These are phyloP conservation scores for Toxotes chatareus DNA, from an alignment of 2,113 vertebrate species.

Conservation along the genomic window DNA sequence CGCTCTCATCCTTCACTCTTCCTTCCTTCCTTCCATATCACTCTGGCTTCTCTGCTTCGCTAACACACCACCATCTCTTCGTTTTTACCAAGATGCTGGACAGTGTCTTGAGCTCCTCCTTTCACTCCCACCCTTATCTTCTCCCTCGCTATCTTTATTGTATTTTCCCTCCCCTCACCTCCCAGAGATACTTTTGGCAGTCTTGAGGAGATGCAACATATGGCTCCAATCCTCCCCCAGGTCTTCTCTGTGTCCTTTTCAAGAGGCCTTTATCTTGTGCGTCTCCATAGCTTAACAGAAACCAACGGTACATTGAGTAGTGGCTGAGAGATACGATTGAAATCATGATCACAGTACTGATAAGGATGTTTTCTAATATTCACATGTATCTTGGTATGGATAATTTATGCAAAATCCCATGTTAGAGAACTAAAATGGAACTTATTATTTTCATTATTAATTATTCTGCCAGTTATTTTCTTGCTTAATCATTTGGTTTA, in stretches of 20 bases:
- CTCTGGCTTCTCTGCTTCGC: conserved; percentile 6
- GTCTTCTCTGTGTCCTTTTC: conserved; percentile 54
- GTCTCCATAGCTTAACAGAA: not conserved
- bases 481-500: too few species aligned
- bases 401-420: not conserved
- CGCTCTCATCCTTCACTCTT: conserved; percentile 15
- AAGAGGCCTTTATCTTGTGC: conserved; percentile 15
- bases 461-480: not conserved
- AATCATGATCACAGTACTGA: not conserved
- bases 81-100: conserved; percentile 21
- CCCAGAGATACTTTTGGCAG: conserved; percentile 60
- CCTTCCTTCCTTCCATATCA: conserved; percentile 43
- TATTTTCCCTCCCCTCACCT: conserved; percentile 21
- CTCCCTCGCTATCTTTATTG: conserved; percentile 44
- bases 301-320: not conserved
- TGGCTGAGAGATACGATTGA: not conserved
- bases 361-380: not conserved
- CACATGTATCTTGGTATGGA: not conserved
- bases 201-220: conserved; percentile 59
- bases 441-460: not conserved
- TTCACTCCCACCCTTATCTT: conserved; percentile 34
- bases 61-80: not conserved
- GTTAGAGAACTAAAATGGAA: too few species aligned
- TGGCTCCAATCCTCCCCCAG: conserved; percentile 62
- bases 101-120: conserved; percentile 18